phyloP scores from a whole-genome alignment of 2,797 vertebrate genomes.

The Melanotaenia boesemani region DNA sequence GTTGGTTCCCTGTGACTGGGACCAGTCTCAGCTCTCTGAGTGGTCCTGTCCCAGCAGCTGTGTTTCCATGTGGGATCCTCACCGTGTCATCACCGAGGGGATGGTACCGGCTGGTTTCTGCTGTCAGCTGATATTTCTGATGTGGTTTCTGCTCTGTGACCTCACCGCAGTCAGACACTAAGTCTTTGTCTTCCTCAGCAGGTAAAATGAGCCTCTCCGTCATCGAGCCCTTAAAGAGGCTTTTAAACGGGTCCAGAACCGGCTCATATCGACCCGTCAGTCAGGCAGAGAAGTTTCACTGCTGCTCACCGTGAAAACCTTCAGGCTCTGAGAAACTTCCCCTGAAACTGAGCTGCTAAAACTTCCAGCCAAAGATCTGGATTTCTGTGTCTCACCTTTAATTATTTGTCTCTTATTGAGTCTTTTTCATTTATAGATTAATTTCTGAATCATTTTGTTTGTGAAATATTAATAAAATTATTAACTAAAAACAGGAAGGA shows the following conservation, averaged over 20 bases:
- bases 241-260: slow-evolving; percentile 2
- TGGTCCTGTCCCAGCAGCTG: too few relatives aligned
- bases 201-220: slow-evolving; percentile 20
- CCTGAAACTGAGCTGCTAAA: not conserved
- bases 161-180: slow-evolving; percentile 14
- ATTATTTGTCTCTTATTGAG: too few relatives aligned
- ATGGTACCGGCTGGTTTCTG: not conserved
- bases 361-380: too few relatives aligned
- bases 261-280: slow-evolving; percentile 15
- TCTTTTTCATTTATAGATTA: too few relatives aligned
- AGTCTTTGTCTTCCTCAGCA: slow-evolving; percentile 16
- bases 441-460: too few relatives aligned
- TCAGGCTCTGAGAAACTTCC: not conserved
- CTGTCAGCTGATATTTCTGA: slow-evolving; percentile 9
- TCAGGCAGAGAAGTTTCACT: slow-evolving; percentile 3
- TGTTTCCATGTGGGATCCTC: too few relatives aligned
- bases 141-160: slow-evolving; percentile 9
- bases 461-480: too few relatives aligned
- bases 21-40: too few relatives aligned
- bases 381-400: too few relatives aligned
- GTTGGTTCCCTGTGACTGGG: too few relatives aligned
- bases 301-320: not conserved
- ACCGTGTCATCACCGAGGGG: too few relatives aligned
- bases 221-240: slow-evolving; percentile 24
- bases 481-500: too few relatives aligned